Evolutionary conservation across 1,140 invertebrate species (phyloP).

Genomic region (Trachymyrmex cornetzi): DNA sequence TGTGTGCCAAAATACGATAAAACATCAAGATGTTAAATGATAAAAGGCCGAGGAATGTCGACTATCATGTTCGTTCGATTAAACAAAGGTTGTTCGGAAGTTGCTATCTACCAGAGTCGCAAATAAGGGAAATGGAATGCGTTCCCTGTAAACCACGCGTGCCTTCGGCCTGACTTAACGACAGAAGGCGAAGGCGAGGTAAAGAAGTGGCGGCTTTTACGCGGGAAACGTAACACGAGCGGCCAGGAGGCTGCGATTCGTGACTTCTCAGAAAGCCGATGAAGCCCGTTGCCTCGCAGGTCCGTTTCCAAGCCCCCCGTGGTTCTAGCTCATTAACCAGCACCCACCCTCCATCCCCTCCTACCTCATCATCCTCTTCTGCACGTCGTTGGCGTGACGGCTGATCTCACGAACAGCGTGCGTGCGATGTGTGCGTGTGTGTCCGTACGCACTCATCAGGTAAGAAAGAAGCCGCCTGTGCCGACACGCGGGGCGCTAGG

Average conservation of each 20-base stretch:
- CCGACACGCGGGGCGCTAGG: slow-evolving; percentile 86
- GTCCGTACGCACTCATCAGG: slow-evolving; percentile 82
- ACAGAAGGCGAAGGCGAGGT: slow-evolving; percentile 31
- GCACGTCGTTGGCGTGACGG: slow-evolving; percentile 75
- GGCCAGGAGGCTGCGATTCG: slow-evolving; percentile 73
- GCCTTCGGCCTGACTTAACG: slow-evolving; percentile 36
- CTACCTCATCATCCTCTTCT: slow-evolving; percentile 75
- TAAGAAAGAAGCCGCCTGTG: slow-evolving; percentile 86
- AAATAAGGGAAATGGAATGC: slow-evolving; percentile 18
- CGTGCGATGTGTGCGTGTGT: slow-evolving; percentile 54
- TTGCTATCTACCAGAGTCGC: neutral
- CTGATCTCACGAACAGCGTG: slow-evolving; percentile 63
- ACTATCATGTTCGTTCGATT: neutral
- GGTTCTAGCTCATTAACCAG: slow-evolving; percentile 86
- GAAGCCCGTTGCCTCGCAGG: slow-evolving; percentile 60
- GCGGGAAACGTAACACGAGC: slow-evolving; percentile 71
- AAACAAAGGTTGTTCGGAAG: neutral
- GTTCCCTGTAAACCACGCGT: slow-evolving; percentile 16
- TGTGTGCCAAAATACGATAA: neutral
- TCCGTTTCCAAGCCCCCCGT: slow-evolving; percentile 79
- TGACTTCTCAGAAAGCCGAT: slow-evolving; percentile 81
- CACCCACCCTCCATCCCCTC: slow-evolving; percentile 71
- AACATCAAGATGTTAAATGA: neutral
- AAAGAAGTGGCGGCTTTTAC: slow-evolving; percentile 68
- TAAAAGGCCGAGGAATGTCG: neutral